phyloP scores from a whole-genome alignment of 2,888 invertebrate species.

The Morpho deidamia region DNA sequence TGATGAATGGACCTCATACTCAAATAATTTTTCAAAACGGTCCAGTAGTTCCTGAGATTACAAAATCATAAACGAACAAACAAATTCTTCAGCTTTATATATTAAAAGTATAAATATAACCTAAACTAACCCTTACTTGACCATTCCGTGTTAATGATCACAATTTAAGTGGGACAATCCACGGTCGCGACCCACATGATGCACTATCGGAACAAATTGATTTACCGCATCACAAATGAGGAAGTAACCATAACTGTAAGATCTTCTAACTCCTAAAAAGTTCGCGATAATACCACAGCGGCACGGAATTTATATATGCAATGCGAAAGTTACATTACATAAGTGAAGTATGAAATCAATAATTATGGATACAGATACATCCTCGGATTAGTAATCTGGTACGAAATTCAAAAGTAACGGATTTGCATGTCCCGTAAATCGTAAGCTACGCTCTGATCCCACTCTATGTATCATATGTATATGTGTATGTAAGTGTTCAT shows the following conservation, averaged over 20 bases:
- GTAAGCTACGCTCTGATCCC: no score
- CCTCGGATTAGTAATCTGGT: slow-evolving; percentile 5
- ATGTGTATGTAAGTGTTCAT: no score
- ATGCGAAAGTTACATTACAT: slow-evolving; percentile 31
- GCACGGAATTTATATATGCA: slow-evolving; percentile 48
- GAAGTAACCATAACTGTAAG: slow-evolving; percentile 31
- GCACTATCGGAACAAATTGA: slow-evolving; percentile 32
- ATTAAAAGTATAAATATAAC: no score
- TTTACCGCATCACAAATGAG: slow-evolving; percentile 30
- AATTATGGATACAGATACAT: slow-evolving; percentile 16
- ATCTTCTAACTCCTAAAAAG: slow-evolving; percentile 3
- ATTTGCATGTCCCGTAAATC: slow-evolving; percentile 16
- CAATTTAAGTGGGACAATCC: background rate
- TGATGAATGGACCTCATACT: no score
- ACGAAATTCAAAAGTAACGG: slow-evolving; percentile 16
- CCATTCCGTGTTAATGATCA: slow-evolving; percentile 19
- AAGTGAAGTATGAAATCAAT: slow-evolving; percentile 25
- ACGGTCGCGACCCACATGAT: slow-evolving; percentile 24
- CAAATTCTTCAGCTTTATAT: no score
- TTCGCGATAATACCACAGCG: slow-evolving; percentile 26
- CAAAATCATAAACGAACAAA: no score
- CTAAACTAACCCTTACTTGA: slow-evolving; percentile 50
- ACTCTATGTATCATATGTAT: no score
- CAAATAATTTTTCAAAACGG: no score
- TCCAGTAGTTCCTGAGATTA: no score